These are phyloP conservation scores for Procavia capensis DNA, from an alignment of 2,113 vertebrate species.

Conservation along the genomic window DNA sequence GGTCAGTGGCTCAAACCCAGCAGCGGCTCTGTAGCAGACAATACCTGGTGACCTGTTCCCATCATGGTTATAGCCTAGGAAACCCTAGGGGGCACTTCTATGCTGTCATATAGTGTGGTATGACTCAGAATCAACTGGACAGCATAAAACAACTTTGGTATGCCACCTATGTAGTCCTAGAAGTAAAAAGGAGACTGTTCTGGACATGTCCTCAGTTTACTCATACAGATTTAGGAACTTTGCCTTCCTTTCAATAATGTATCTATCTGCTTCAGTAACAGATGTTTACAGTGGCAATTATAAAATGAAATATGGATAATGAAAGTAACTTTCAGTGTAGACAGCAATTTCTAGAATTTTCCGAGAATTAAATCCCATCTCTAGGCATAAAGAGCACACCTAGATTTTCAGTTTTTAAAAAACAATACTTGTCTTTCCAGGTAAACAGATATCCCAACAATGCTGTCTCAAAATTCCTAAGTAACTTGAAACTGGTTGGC, in stretches of 20 bases:
- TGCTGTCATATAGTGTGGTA: neutral
- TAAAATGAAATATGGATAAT: neutral
- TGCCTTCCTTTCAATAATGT: neutral
- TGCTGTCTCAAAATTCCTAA: conserved; percentile 2
- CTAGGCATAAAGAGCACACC: neutral
- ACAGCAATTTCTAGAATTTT: neutral
- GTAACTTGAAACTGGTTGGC: neutral
- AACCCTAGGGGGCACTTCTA: neutral
- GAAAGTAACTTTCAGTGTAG: neutral
- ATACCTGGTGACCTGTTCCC: neutral
- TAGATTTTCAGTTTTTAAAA: neutral
- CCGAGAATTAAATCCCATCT: neutral
- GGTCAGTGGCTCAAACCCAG: neutral
- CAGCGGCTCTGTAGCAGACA: neutral
- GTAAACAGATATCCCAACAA: neutral
- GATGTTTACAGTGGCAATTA: neutral
- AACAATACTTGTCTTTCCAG: neutral
- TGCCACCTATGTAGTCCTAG: neutral
- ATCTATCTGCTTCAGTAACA: neutral
- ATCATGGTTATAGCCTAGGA: neutral
- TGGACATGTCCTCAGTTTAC: neutral
- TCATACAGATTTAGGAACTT: neutral
- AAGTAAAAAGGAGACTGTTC: neutral
- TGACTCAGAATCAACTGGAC: neutral
- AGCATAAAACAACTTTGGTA: neutral